Conservation (phyloP, 2,113 vertebrate genomes). For the Sinocyclocheilus grahami region DNA sequence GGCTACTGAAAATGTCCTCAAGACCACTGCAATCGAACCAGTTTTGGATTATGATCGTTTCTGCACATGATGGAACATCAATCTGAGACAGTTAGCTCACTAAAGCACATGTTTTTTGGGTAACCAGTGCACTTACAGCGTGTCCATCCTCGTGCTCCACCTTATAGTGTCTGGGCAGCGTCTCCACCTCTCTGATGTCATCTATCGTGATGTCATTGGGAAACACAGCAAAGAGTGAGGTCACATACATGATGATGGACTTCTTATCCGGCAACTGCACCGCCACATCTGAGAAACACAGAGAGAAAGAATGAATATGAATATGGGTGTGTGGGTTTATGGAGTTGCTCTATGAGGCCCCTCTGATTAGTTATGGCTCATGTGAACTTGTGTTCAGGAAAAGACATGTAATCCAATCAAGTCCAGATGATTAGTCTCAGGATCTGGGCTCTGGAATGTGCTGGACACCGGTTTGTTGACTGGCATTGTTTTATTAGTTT, state of each 20-base stretch:
- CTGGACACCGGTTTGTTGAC: not conserved
- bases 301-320: not conserved
- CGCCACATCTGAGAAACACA: conserved; percentile 83
- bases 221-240: conserved; percentile 94
- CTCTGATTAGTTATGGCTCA: conserved; percentile 52
- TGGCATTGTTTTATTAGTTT: not conserved
- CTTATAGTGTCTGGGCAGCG: conserved; percentile 89
- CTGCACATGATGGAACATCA: not conserved
- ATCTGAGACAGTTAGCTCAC: not conserved
- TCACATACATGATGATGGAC: conserved; percentile 99
- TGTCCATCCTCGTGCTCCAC: conserved; percentile 76
- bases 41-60: not conserved
- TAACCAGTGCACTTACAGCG: not conserved
- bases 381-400: conserved; percentile 37
- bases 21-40: not conserved
- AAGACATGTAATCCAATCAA: conserved; percentile 42
- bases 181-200: conserved; percentile 94
- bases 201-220: conserved; percentile 96
- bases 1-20: not conserved
- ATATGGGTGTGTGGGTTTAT: conserved; percentile 19
- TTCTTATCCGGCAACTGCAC: conserved; percentile 97
- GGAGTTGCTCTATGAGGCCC: conserved; percentile 34
- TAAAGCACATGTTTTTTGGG: not conserved
- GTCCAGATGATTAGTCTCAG: conserved; percentile 28
- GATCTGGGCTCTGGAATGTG: not conserved